Percentiles rank a stretch among this genome's conserved stretches.
Evolutionary conservation across 2,113 vertebrate genomes (phyloP).

Genomic region (Bagarius yarrelli): DNA sequence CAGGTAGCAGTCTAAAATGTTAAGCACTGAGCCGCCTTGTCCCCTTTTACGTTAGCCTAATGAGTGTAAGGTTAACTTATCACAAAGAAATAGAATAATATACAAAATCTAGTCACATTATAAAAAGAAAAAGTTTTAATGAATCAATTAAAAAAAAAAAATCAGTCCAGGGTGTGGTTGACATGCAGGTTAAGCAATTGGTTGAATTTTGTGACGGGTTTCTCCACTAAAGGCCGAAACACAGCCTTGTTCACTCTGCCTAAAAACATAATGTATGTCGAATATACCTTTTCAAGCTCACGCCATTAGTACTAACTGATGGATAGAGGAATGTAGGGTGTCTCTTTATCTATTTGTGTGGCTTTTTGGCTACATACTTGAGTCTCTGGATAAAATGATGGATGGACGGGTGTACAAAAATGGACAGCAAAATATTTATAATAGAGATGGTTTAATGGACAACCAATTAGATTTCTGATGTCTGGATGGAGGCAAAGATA

Average conservation of each 20-base stretch:
- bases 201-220: constrained; percentile 24
- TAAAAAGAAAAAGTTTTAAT: background rate
- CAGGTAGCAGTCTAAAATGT: too few species aligned
- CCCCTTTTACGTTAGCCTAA: too few species aligned
- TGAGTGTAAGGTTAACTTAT: background rate
- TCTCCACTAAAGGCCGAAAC: background rate
- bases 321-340: background rate
- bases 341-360: too few species aligned
- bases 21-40: too few species aligned
- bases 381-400: background rate
- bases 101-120: too few species aligned
- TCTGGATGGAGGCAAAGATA: too few species aligned
- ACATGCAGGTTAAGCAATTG: background rate
- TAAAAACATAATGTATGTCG: background rate
- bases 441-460: background rate
- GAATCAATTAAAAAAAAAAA: background rate
- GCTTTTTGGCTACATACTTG: too few species aligned
- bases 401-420: background rate
- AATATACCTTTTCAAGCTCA: background rate
- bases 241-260: background rate
- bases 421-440: background rate
- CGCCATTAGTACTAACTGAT: background rate
- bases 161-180: background rate
- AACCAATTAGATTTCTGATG: too few species aligned
- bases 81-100: constrained; percentile 6